Conservation (phyloP, 2,797 vertebrate species). For the Cryptoprocta ferox region DNA sequence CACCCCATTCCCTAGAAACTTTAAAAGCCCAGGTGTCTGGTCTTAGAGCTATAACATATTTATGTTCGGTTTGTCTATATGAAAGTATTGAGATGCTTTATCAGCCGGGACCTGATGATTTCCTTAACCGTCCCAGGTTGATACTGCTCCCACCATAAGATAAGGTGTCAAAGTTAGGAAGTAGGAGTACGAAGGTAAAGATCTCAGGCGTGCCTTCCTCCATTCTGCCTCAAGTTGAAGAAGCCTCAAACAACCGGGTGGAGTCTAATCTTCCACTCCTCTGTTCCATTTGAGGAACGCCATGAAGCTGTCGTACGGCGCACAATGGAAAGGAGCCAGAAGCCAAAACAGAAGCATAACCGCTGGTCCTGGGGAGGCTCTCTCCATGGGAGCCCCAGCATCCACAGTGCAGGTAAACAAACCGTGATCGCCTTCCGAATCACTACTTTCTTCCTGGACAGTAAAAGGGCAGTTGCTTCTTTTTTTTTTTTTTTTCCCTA, state of each 20-base stretch:
- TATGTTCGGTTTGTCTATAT: neutral
- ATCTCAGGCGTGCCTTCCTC: neutral
- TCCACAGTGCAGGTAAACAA: conserved; percentile 89
- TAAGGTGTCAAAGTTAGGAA: neutral
- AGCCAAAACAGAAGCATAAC: conserved; percentile 91
- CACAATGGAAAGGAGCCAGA: conserved; percentile 94
- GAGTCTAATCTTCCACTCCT: neutral
- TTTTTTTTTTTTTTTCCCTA: conserved; percentile 12
- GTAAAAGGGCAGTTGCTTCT: neutral
- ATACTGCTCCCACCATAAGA: neutral
- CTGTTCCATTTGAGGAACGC: conserved; percentile 88
- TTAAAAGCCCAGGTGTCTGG: neutral
- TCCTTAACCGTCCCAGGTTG: neutral
- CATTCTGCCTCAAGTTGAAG: neutral
- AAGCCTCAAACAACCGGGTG: neutral
- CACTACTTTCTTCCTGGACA: neutral
- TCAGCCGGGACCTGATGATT: neutral
- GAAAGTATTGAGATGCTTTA: neutral
- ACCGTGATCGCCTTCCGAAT: neutral
- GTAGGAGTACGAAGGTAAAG: neutral
- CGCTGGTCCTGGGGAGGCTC: conserved; percentile 97
- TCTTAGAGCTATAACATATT: neutral
- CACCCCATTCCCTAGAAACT: neutral
- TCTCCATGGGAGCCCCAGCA: conserved; percentile 85
- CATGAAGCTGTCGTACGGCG: conserved; percentile 96